Conservation (phyloP, 2,888 invertebrate genomes). For the Ichneumoninae sp. region DNA sequence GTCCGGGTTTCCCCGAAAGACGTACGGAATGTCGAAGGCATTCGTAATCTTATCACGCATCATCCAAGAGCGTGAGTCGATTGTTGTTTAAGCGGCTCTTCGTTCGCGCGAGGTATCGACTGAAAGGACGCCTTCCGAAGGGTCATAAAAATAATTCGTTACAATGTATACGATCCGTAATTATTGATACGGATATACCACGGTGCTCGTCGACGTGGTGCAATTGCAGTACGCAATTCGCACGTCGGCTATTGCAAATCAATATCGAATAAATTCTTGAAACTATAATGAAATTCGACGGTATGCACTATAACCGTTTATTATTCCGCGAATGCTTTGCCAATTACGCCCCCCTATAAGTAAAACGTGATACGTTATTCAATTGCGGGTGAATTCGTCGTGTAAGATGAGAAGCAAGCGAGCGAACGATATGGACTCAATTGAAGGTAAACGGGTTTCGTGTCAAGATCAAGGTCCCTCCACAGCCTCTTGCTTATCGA, state of each 20-base stretch:
- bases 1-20: not conserved
- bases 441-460: constrained; percentile 28
- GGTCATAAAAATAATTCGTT: not conserved
- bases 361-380: not conserved
- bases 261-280: not conserved
- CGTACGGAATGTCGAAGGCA: too few species aligned
- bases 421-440: not conserved
- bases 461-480: constrained; percentile 37
- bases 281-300: not conserved
- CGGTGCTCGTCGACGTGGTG: too few species aligned
- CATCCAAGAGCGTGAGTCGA: not conserved
- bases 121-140: not conserved
- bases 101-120: too few species aligned
- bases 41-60: constrained; percentile 2
- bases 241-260: not conserved
- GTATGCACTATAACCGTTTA: too few species aligned
- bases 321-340: too few species aligned
- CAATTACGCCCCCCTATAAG: too few species aligned
- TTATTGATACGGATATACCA: not conserved
- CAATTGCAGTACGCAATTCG: too few species aligned
- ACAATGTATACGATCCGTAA: not conserved
- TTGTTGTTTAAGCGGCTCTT: not conserved
- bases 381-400: not conserved
- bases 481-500: not conserved
- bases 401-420: not conserved